Evolutionary conservation across 2,113 vertebrate species (phyloP).

Genomic region (Cyprinodon brontotheroides): DNA sequence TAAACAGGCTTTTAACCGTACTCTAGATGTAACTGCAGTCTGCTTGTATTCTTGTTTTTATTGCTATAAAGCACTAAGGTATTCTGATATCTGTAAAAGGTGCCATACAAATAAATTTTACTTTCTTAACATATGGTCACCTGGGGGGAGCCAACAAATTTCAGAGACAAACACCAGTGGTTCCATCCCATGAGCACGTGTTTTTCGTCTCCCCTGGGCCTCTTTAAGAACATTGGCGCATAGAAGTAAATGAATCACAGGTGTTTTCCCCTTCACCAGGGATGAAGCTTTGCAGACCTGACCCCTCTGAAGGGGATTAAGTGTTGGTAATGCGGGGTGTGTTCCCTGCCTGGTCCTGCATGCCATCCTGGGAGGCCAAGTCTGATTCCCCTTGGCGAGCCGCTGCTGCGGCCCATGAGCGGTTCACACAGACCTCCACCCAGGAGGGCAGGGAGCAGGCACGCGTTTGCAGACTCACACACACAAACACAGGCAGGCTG

Average conservation of each 20-base stretch:
- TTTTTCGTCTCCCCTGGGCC: constrained; percentile 49
- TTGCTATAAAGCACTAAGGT: too few species aligned
- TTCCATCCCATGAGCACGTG: not conserved
- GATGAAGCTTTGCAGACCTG: constrained; percentile 49
- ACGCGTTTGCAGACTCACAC: constrained; percentile 9
- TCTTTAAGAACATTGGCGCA: constrained; percentile 62
- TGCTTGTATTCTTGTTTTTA: too few species aligned
- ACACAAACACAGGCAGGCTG: constrained; percentile 32
- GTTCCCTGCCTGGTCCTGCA: constrained; percentile 38
- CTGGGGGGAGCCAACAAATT: not conserved
- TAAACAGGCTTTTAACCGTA: too few species aligned
- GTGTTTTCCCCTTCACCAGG: constrained; percentile 57
- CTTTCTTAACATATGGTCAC: not conserved
- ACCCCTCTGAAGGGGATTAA: constrained; percentile 70
- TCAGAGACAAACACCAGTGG: constrained; percentile 52
- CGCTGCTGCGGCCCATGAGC: constrained; percentile 52
- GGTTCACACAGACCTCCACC: constrained; percentile 31
- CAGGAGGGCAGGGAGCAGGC: constrained; percentile 43
- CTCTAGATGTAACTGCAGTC: too few species aligned
- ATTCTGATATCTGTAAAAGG: too few species aligned
- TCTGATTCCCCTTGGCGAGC: constrained; percentile 58
- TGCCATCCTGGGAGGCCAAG: constrained; percentile 48
- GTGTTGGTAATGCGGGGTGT: constrained; percentile 57
- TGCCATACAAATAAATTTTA: too few species aligned
- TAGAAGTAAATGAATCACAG: constrained; percentile 65